Percentiles rank a stretch among this genome's conserved stretches.
Conservation (phyloP, 2,797 vertebrate genomes). For the Xenentodon cancila region DNA sequence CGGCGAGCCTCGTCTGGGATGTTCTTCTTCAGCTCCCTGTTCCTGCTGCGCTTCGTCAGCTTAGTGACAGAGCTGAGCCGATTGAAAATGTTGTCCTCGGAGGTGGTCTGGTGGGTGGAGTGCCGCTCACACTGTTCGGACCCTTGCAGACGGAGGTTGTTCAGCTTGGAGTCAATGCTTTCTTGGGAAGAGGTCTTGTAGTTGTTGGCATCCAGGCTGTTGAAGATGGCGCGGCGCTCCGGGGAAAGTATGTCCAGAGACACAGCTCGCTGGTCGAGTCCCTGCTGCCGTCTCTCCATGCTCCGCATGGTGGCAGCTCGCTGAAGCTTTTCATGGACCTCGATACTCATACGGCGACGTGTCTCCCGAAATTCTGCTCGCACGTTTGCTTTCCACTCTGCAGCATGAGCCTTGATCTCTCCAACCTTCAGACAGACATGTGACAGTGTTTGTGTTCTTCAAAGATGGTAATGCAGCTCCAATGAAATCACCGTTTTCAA, state of each 20-base stretch:
- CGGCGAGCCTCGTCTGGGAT: conserved; percentile 88
- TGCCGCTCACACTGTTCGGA: conserved; percentile 80
- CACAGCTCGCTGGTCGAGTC: conserved; percentile 92
- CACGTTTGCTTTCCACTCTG: conserved; percentile 96
- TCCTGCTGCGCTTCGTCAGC: conserved; percentile 88
- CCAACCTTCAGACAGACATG: conserved; percentile 83
- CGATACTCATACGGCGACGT: conserved; percentile 90
- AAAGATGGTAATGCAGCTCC: not conserved
- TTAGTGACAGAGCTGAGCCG: conserved; percentile 90
- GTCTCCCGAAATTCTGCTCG: conserved; percentile 94
- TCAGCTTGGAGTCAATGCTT: conserved; percentile 92
- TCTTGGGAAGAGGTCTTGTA: conserved; percentile 95
- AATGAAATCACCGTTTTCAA: not conserved
- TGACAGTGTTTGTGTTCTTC: not conserved
- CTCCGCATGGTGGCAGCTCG: conserved; percentile 94
- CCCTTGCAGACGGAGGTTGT: conserved; percentile 89
- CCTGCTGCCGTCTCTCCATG: conserved; percentile 93
- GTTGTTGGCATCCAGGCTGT: conserved; percentile 87
- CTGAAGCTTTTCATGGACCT: conserved; percentile 95
- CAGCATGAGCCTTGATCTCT: conserved; percentile 94
- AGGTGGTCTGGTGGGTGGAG: conserved; percentile 80
- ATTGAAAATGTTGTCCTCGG: conserved; percentile 95
- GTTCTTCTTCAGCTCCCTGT: conserved; percentile 90
- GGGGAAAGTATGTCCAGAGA: conserved; percentile 94
- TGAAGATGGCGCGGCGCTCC: conserved; percentile 90